A percentile compares a stretch with the other conserved stretches of the same genome.
phyloP scores from a whole-genome alignment of 2,113 vertebrate species.

The Tyto alba region DNA sequence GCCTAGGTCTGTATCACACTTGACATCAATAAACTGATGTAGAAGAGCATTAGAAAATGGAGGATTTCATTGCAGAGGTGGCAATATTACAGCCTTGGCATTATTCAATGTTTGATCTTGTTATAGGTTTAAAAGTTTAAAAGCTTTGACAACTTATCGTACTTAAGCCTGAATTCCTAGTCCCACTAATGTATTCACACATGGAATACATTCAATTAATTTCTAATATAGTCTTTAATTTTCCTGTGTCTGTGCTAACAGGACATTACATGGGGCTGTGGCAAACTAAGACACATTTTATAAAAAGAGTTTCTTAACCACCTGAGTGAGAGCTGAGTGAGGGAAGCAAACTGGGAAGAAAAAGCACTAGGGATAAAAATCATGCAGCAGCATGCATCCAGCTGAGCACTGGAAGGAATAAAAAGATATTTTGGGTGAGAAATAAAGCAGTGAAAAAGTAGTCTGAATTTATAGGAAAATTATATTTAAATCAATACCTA shows the following conservation, averaged over 20 bases:
- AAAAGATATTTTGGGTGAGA: neutral
- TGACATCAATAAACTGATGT: neutral
- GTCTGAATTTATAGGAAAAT: neutral
- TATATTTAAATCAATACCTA: neutral
- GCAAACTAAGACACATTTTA: neutral
- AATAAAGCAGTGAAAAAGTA: neutral
- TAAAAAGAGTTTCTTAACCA: neutral
- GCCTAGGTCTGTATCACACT: neutral
- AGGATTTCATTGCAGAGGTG: neutral
- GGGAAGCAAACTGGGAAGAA: neutral
- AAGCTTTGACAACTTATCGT: neutral
- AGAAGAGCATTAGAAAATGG: neutral
- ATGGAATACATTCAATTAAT: neutral
- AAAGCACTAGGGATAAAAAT: neutral
- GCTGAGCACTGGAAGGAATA: neutral
- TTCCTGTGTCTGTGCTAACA: neutral
- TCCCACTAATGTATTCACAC: neutral
- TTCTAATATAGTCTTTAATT: neutral
- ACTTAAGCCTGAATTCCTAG: neutral
- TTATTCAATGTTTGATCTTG: neutral
- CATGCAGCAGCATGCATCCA: neutral
- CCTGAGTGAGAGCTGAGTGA: rapidly evolving
- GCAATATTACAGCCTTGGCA: neutral
- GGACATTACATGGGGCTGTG: neutral
- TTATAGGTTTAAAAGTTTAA: neutral